Conservation (phyloP, 1,140 invertebrate genomes). For the Tyrophagus putrescentiae region DNA sequence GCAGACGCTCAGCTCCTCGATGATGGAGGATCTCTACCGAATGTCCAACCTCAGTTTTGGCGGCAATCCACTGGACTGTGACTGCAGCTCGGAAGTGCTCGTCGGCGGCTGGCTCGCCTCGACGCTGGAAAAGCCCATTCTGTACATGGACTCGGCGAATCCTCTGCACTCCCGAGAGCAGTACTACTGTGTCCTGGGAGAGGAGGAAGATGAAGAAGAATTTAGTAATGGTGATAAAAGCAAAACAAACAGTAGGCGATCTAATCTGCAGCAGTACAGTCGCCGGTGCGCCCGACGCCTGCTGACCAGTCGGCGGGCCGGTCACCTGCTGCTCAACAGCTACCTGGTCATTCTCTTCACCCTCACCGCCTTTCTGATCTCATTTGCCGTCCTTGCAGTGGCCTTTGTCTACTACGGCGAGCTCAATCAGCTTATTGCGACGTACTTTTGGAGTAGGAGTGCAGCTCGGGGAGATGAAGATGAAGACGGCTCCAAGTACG, state of each 20-base stretch:
- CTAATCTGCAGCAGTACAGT: neutral
- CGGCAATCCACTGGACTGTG: slow-evolving; percentile 17
- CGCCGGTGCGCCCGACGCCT: neutral
- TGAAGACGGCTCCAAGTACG: slow-evolving; percentile 30
- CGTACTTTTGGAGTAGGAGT: slow-evolving; percentile 11
- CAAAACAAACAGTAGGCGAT: no score
- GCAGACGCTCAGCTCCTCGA: neutral
- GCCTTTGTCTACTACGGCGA: neutral
- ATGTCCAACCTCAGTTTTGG: slow-evolving; percentile 18
- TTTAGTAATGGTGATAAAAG: no score
- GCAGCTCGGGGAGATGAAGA: no score
- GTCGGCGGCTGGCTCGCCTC: neutral
- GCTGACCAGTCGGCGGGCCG: neutral
- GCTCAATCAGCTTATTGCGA: neutral
- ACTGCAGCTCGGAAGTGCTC: neutral
- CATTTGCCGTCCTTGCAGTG: neutral
- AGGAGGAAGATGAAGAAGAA: no score
- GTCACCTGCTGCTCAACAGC: neutral
- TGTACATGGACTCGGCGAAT: neutral
- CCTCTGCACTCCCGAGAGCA: slow-evolving; percentile 1
- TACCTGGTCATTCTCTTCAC: slow-evolving; percentile 5
- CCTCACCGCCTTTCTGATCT: neutral
- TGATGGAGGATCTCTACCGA: slow-evolving; percentile 20
- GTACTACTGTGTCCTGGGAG: no score
- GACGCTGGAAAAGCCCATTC: neutral